Base-by-base conservation (phyloP, 1,140 invertebrate genomes). In the Phymastichus coffea region DNA sequence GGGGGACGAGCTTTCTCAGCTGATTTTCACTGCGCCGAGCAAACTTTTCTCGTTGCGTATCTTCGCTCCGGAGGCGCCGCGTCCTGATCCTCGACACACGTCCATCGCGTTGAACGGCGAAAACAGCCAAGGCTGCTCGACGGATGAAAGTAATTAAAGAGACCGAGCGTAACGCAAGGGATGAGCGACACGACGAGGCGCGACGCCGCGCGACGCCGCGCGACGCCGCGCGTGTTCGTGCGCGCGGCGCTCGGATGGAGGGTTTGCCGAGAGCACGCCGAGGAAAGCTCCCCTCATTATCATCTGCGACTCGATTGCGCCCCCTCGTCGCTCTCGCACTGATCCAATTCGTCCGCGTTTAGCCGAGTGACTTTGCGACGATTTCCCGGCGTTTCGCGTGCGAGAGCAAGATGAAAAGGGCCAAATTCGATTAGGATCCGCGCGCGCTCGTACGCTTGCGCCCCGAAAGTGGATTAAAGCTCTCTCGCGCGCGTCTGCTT, bases 381-480 rank as follows among this genome's bases (percentile, higher is more conserved):
- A 44, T 55, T 55, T 55, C 52, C 44, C 33, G 15, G 4, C 40
- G 38, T 33, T 26, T 44, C 33, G 51, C 40, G 38, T 22, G 10
- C 23, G 19, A 3, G 35, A 19, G 40, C 38, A 7, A 44, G 52
- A 55, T 22, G 52, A 53, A 44, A 55, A 55, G 52, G 44, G 17
- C 52, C 40, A 43, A 55, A 55, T 44, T 55, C 35, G 52, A 55
- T 55, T 55, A 55, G 52, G 52, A 55, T 55, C 52, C 33, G n/a
- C n/a, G n/a, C 26, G 43, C 40, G 22, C 52, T 55, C 23, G 22
- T 40, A 40, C 52, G 17, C n/a, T 48, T 26, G 6, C 51, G 37
- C 30, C 52, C 40, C 40, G 17, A 44, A 44, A 55, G 52, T 55
- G 52, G 52, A 55, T 55, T 55, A 55, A 44, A 55, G 52, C 52